Conservation (phyloP, 2,113 vertebrate genomes). For the Coptodon bakossiorum region DNA sequence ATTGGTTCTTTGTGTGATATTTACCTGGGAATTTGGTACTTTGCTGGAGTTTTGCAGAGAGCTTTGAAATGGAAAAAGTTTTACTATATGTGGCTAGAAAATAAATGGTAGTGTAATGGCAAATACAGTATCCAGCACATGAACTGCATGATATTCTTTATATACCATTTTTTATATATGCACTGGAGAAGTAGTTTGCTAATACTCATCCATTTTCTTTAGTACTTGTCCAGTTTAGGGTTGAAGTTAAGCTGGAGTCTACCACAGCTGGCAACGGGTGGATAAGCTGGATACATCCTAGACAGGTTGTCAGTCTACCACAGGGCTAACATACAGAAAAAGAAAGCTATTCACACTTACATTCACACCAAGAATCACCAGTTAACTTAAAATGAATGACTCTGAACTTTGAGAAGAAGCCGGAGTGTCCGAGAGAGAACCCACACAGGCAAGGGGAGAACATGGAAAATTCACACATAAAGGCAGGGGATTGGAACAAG, state of each 20-base stretch:
- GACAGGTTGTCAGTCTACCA: background rate
- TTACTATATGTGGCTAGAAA: background rate
- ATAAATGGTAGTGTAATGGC: background rate
- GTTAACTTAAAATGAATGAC: background rate
- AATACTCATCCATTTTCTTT: background rate
- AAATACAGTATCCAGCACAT: background rate
- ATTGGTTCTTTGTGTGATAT: background rate
- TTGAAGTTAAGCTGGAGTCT: background rate
- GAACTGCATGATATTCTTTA: background rate
- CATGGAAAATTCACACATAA: background rate
- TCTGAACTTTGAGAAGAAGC: background rate
- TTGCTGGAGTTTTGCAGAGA: background rate
- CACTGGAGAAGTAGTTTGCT: background rate
- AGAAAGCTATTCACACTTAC: background rate
- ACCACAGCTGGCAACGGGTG: accelerated
- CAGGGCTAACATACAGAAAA: background rate
- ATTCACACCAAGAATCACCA: background rate
- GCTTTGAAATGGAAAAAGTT: background rate
- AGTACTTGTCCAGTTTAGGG: background rate
- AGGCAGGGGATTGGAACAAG: background rate
- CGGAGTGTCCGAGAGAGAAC: background rate
- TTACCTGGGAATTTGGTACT: background rate
- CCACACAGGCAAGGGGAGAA: background rate
- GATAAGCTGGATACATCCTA: background rate
- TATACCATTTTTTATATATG: background rate